phyloP scores from a whole-genome alignment of 2,888 invertebrate genomes.

The Thumatha senex region DNA sequence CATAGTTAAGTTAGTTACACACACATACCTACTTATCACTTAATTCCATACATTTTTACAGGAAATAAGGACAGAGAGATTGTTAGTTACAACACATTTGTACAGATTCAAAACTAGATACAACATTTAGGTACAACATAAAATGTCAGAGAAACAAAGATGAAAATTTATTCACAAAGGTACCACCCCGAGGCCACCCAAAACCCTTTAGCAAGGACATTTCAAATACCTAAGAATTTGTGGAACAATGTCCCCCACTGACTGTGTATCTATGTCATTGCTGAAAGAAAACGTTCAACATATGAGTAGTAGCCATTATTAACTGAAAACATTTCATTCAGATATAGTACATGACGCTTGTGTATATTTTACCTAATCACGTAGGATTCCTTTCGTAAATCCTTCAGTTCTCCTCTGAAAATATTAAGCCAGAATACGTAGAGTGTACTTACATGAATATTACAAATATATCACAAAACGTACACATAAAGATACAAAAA shows the following conservation, averaged over 20 bases:
- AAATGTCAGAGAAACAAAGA: conserved; percentile 20
- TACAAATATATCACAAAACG: conserved; percentile 14
- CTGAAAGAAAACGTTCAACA: conserved; percentile 67
- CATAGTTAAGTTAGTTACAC: conserved; percentile 36
- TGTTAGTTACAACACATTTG: conserved; percentile 36
- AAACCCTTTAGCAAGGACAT: conserved; percentile 47
- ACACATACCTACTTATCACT: conserved; percentile 14
- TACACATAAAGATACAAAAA: conserved; percentile 15
- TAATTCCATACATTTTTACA: conserved; percentile 7
- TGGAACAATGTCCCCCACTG: conserved; percentile 56
- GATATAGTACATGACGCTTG: conserved; percentile 31
- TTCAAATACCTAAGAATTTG: conserved; percentile 71
- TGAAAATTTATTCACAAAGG: conserved; percentile 59
- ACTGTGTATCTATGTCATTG: conserved; percentile 68
- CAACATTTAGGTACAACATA: conserved; percentile 21
- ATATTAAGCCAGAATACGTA: conserved; percentile 48
- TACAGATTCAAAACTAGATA: conserved; percentile 21
- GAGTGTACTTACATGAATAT: conserved; percentile 31
- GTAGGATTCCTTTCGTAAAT: conserved; percentile 55
- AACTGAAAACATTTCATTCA: conserved; percentile 23
- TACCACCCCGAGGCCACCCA: conserved; percentile 41
- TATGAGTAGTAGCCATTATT: conserved; percentile 46
- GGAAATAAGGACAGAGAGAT: conserved; percentile 18
- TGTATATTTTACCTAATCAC: conserved; percentile 64
- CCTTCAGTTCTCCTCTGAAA: conserved; percentile 60